phyloP scores from a whole-genome alignment of 2,797 vertebrate genomes.

The Sebastes diploproa region DNA sequence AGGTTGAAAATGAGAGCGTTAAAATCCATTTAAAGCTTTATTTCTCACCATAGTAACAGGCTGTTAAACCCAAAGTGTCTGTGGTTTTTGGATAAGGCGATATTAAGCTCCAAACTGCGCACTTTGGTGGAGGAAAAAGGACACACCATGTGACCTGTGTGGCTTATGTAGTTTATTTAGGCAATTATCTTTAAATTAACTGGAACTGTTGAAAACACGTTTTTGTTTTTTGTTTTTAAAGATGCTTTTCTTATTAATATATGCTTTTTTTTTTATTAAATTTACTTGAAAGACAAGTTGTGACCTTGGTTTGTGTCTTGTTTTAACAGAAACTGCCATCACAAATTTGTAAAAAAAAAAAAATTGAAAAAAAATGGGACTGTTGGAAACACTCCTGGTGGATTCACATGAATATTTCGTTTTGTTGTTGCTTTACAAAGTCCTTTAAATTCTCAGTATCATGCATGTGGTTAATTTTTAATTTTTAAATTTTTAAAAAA shows the following conservation, averaged over 20 bases:
- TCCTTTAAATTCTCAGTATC: not conserved
- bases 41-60: slow-evolving; percentile 4
- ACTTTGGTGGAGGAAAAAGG: not conserved
- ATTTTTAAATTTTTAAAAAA: not conserved
- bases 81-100: slow-evolving; percentile 10
- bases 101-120: not conserved
- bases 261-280: no score
- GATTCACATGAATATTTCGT: not conserved
- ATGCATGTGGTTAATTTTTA: not conserved
- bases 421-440: not conserved
- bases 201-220: not conserved
- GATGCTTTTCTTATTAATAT: no score
- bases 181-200: not conserved
- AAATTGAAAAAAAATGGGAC: not conserved
- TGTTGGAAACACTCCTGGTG: not conserved
- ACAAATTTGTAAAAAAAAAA: no score
- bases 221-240: no score
- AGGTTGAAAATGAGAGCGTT: slow-evolving; percentile 17
- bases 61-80: slow-evolving; percentile 21
- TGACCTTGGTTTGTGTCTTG: no score
- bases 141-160: not conserved
- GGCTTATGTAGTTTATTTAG: not conserved
- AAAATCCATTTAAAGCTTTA: slow-evolving; percentile 25
- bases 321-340: no score
- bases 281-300: no score